Conservation (phyloP, 2,888 invertebrate species). For the Taenaris catops region DNA sequence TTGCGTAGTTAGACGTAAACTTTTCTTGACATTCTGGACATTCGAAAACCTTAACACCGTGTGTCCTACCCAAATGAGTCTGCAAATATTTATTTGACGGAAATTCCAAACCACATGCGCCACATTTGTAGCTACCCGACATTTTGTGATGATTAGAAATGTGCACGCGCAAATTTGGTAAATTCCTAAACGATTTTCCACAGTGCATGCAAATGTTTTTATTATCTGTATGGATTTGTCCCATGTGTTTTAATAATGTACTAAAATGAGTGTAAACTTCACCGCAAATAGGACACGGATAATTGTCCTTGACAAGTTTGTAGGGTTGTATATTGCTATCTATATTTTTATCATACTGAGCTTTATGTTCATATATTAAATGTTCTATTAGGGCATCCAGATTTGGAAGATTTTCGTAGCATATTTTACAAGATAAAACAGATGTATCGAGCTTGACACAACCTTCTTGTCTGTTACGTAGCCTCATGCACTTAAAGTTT, state of each 20-base stretch:
- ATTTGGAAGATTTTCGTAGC: constrained; percentile 34
- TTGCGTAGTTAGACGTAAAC: constrained; percentile 47
- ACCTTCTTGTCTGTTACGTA: constrained; percentile 45
- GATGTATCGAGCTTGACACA: constrained; percentile 55
- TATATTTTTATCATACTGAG: constrained; percentile 36
- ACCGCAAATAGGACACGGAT: constrained; percentile 46
- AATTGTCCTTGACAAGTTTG: constrained; percentile 45
- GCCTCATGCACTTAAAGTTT: constrained; percentile 43
- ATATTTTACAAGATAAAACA: constrained; percentile 47
- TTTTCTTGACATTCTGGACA: constrained; percentile 50
- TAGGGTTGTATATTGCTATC: constrained; percentile 42
- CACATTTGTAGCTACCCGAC: constrained; percentile 38
- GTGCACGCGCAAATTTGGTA: constrained; percentile 48
- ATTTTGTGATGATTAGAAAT: constrained; percentile 40
- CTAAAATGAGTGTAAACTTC: constrained; percentile 45
- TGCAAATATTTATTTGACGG: constrained; percentile 35
- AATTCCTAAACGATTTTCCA: constrained; percentile 46
- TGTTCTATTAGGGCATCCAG: constrained; percentile 41
- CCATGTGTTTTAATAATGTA: constrained; percentile 48
- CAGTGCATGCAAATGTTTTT: constrained; percentile 51
- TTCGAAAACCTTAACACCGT: constrained; percentile 41
- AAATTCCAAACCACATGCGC: constrained; percentile 39
- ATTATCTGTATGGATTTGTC: constrained; percentile 45
- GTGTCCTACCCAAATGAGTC: constrained; percentile 42
- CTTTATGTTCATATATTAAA: constrained; percentile 40